phyloP scores from a whole-genome alignment of 2,797 vertebrate species.

The Pseudocheirus occidentalis region DNA sequence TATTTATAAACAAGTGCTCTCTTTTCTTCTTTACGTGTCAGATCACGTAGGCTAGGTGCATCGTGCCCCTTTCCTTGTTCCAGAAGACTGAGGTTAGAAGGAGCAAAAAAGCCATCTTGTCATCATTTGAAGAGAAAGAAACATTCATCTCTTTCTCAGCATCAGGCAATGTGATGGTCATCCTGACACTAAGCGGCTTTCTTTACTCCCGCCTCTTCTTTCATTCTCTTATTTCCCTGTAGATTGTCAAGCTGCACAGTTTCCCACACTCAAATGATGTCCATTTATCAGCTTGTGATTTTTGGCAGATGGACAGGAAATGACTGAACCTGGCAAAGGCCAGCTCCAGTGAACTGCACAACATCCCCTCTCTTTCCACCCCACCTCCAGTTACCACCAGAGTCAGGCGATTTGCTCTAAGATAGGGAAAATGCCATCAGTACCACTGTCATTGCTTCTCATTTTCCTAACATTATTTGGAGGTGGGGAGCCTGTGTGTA shows the following conservation, averaged over 20 bases:
- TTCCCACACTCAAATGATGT: constrained; percentile 90
- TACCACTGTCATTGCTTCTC: constrained; percentile 63
- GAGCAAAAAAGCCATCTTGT: neutral
- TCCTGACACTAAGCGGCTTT: constrained; percentile 64
- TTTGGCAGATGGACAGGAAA: constrained; percentile 94
- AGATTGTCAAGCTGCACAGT: constrained; percentile 83
- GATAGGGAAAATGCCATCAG: constrained; percentile 83
- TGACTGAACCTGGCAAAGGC: constrained; percentile 88
- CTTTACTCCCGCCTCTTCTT: constrained; percentile 73
- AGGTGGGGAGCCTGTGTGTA: constrained; percentile 68
- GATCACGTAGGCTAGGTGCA: neutral
- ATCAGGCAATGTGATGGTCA: constrained; percentile 62
- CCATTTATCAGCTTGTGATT: constrained; percentile 90
- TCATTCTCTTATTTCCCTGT: constrained; percentile 81
- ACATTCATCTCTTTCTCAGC: constrained; percentile 40
- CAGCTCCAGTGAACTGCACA: constrained; percentile 78
- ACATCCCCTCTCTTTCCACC: constrained; percentile 81
- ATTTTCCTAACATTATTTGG: constrained; percentile 70
- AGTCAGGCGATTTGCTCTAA: constrained; percentile 80
- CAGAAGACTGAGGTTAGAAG: neutral
- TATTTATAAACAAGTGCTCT: neutral
- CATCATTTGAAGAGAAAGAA: constrained; percentile 47
- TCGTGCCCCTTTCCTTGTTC: neutral
- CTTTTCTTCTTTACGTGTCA: accelerated
- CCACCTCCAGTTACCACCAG: constrained; percentile 72